These are phyloP conservation scores for Ennomos erosarius DNA, from an alignment of 2,888 invertebrate genomes.

Conservation along the genomic window DNA sequence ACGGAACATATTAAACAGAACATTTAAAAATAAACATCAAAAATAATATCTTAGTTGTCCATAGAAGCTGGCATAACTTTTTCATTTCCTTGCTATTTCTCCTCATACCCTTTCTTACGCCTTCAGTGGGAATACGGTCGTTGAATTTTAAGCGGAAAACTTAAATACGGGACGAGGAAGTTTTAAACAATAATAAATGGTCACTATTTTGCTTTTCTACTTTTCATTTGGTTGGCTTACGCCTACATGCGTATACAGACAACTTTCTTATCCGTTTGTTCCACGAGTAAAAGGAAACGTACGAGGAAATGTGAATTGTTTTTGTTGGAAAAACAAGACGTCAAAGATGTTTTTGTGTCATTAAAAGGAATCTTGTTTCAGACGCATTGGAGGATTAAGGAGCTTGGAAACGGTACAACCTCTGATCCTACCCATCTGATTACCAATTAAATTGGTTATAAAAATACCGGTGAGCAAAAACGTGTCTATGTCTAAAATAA, in stretches of 20 bases:
- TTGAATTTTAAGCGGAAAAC: slow-evolving; percentile 58
- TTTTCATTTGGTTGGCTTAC: slow-evolving; percentile 12
- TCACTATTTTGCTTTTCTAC: slow-evolving; percentile 39
- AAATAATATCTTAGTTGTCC: too few relatives aligned
- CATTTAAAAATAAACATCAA: too few relatives aligned
- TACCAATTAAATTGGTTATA: too few relatives aligned
- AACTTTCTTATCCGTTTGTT: slow-evolving; percentile 12
- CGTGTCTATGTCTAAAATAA: too few relatives aligned
- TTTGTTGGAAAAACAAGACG: neutral
- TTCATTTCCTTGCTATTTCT: slow-evolving; percentile 43
- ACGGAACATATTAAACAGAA: too few relatives aligned
- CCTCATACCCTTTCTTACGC: slow-evolving; percentile 21
- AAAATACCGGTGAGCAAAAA: too few relatives aligned
- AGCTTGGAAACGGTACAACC: too few relatives aligned
- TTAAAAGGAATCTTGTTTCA: slow-evolving; percentile 8
- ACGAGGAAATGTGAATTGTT: slow-evolving; percentile 4
- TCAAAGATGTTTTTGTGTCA: slow-evolving; percentile 10
- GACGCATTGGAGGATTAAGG: too few relatives aligned
- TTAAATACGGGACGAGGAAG: slow-evolving; percentile 50
- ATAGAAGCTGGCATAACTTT: slow-evolving; percentile 42
- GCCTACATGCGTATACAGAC: slow-evolving; percentile 17
- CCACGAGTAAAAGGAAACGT: slow-evolving; percentile 14
- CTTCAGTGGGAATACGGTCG: slow-evolving; percentile 34
- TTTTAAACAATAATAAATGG: slow-evolving; percentile 54
- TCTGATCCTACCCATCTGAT: too few relatives aligned